Conservation (phyloP, 53 echinoderm and acorn worm species). For the Arbacia lixula region DNA sequence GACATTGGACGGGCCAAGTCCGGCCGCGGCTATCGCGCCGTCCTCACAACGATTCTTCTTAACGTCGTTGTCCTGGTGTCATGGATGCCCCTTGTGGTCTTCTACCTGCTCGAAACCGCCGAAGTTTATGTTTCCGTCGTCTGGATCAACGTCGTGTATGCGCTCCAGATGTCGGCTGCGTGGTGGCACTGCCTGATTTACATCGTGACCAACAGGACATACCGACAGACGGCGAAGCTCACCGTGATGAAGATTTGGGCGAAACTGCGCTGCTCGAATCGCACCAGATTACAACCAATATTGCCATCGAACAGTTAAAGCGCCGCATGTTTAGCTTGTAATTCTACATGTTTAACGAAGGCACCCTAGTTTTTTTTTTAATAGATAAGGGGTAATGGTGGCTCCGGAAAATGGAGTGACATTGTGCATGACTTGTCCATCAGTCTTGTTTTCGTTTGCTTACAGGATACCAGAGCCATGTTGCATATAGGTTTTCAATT, state of each 20-base stretch:
- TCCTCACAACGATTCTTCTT: slow-evolving; percentile 1
- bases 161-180: not conserved
- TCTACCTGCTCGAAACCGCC: not conserved
- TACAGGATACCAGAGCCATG: too few relatives aligned
- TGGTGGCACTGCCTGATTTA: slow-evolving; percentile 42
- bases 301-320: too few relatives aligned
- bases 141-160: not conserved
- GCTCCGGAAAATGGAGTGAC: too few relatives aligned
- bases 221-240: slow-evolving; percentile 4
- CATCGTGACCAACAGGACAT: not conserved
- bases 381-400: too few relatives aligned
- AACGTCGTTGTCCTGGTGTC: slow-evolving; percentile 4
- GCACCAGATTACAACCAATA: too few relatives aligned
- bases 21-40: not conserved
- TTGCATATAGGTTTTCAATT: too few relatives aligned
- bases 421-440: too few relatives aligned
- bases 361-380: too few relatives aligned
- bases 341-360: too few relatives aligned
- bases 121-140: not conserved
- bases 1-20: too few relatives aligned
- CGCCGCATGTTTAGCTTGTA: too few relatives aligned
- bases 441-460: too few relatives aligned
- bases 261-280: not conserved
- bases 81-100: slow-evolving; percentile 7
- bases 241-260: not conserved